These are phyloP conservation scores for Orthonyx spaldingii DNA, from an alignment of 2,113 vertebrate species.

Conservation along the genomic window DNA sequence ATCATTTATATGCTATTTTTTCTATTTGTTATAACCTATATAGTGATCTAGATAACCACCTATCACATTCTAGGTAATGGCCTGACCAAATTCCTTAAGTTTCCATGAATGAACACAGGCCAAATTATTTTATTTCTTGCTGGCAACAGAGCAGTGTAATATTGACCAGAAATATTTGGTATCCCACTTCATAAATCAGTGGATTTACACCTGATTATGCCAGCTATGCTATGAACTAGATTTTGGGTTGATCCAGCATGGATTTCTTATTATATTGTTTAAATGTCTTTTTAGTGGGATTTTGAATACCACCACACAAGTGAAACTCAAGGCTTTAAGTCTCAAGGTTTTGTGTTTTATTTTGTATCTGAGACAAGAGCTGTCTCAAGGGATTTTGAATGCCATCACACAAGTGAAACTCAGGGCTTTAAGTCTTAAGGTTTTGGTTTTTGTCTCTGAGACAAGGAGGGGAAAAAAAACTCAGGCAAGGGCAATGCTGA, in stretches of 20 bases:
- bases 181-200: neutral
- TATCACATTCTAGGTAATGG: neutral
- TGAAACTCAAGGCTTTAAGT: neutral
- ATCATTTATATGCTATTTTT: neutral
- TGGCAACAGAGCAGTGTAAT: neutral
- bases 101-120: neutral
- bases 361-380: neutral
- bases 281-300: neutral
- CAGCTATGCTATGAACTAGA: neutral
- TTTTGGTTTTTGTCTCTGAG: neutral
- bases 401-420: neutral
- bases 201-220: neutral
- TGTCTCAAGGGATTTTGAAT: neutral
- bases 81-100: neutral
- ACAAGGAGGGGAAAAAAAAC: fast-evolving
- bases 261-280: neutral
- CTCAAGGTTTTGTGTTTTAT: neutral
- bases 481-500: fast-evolving
- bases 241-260: neutral
- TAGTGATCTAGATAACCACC: neutral
- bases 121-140: neutral
- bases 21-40: neutral
- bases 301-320: neutral
- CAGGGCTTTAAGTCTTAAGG: neutral
- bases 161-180: neutral